phyloP scores from a whole-genome alignment of 2,888 invertebrate species.

The Cephus nigrinus region DNA sequence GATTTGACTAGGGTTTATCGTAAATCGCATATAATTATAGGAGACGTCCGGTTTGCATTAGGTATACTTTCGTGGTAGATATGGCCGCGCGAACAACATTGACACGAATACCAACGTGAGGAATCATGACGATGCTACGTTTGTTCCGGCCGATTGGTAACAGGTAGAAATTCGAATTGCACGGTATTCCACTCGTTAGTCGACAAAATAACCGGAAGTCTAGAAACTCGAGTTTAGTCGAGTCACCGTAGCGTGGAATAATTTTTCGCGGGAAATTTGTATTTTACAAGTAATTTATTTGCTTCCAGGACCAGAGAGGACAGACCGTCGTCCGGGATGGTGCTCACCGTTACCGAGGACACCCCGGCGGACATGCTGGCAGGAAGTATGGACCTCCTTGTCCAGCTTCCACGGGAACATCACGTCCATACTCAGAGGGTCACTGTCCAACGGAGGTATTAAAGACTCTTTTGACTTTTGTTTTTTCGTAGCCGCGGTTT shows the following conservation, averaged over 20 bases:
- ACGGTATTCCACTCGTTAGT: not conserved
- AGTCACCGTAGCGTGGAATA: not conserved
- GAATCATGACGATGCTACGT: not conserved
- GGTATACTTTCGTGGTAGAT: not conserved
- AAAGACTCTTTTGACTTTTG: not conserved
- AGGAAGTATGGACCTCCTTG: conserved; percentile 76
- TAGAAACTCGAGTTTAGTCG: not conserved
- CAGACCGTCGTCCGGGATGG: conserved; percentile 58
- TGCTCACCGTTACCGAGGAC: conserved; percentile 73
- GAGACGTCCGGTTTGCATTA: not conserved
- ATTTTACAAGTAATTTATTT: not conserved
- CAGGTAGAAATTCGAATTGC: not conserved
- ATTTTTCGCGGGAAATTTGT: not conserved
- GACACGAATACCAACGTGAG: not conserved
- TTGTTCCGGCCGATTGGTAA: not conserved
- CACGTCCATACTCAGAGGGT: conserved; percentile 57
- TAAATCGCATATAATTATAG: not conserved
- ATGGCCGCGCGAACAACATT: not conserved
- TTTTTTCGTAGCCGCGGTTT: not conserved
- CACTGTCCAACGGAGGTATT: conserved; percentile 59
- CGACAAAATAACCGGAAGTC: conserved; percentile 2
- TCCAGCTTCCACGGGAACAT: conserved; percentile 70
- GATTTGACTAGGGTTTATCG: not conserved
- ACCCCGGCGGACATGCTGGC: conserved; percentile 78
- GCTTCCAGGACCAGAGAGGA: conserved; percentile 53